These are phyloP conservation scores for Vanessa cardui DNA, from an alignment of 2,888 invertebrate species.

Conservation along the genomic window DNA sequence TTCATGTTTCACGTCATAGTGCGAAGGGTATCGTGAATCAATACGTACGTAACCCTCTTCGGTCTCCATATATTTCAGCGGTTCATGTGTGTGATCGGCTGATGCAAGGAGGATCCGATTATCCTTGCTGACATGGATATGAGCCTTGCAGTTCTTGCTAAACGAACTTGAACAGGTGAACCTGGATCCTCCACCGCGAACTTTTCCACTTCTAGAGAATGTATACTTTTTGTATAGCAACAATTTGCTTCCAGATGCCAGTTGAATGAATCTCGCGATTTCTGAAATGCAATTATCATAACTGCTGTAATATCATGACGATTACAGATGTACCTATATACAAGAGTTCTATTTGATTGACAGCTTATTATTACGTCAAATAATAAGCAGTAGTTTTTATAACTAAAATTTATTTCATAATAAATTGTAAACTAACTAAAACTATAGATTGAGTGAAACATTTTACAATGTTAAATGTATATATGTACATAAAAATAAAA, in stretches of 20 bases:
- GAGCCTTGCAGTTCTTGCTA: conserved; percentile 38
- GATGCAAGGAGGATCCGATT: conserved; percentile 24
- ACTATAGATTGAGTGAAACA: not conserved
- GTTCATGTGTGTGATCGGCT: conserved; percentile 41
- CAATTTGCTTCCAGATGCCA: conserved; percentile 42
- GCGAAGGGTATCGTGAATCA: conserved; percentile 36
- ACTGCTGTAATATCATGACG: not conserved
- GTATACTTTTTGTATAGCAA: conserved; percentile 52
- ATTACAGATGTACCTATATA: not conserved
- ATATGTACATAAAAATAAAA: too few species aligned
- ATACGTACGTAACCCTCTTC: conserved; percentile 38
- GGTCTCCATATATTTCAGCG: conserved; percentile 37
- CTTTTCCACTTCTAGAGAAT: conserved; percentile 49
- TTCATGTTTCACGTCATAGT: conserved; percentile 38
- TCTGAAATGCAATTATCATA: conserved; percentile 33
- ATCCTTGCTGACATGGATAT: conserved; percentile 49
- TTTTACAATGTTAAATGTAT: too few species aligned
- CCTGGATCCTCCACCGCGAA: conserved; percentile 51
- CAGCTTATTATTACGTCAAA: not conserved
- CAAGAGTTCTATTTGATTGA: not conserved
- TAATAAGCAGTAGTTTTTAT: not conserved
- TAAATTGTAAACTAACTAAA: not conserved
- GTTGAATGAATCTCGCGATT: conserved; percentile 34
- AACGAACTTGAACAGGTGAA: conserved; percentile 52
- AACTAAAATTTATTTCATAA: not conserved